Conservation (phyloP, 30 jellyfish, hydroid and myxozoan genomes). For the Catostylus mosaicus region DNA sequence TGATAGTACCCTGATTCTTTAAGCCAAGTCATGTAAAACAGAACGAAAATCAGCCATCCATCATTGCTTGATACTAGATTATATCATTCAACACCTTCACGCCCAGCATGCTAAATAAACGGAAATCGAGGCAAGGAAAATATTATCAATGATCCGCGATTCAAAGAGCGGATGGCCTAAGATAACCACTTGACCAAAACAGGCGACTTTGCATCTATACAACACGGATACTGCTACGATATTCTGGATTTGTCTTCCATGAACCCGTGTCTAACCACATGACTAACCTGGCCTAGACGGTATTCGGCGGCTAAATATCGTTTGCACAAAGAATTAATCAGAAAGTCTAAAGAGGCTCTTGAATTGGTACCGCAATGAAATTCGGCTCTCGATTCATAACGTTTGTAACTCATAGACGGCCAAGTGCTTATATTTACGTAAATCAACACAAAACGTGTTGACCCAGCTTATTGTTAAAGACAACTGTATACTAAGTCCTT, state of each 20-base stretch:
- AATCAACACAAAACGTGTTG: neutral
- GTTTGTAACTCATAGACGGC: neutral
- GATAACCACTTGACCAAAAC: too few relatives aligned
- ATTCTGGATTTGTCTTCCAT: neutral
- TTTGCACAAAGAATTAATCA: neutral
- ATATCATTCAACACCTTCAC: too few relatives aligned
- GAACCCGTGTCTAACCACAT: neutral
- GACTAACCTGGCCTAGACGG: constrained; percentile 1
- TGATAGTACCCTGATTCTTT: too few relatives aligned
- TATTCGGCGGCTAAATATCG: neutral
- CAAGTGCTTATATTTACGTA: neutral
- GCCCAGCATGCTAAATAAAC: too few relatives aligned
- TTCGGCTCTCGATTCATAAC: neutral
- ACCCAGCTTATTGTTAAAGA: neutral
- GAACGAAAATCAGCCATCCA: too few relatives aligned
- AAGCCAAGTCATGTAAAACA: too few relatives aligned
- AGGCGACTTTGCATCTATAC: neutral
- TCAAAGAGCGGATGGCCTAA: too few relatives aligned
- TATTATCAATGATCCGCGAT: too few relatives aligned
- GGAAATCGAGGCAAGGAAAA: too few relatives aligned
- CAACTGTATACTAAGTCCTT: neutral
- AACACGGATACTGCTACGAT: neutral
- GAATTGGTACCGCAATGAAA: neutral
- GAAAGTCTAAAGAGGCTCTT: neutral
- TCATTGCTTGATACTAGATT: too few relatives aligned